These are phyloP conservation scores for Porites rus DNA, from an alignment of 92 coral and sea anemone species.

Conservation along the genomic window DNA sequence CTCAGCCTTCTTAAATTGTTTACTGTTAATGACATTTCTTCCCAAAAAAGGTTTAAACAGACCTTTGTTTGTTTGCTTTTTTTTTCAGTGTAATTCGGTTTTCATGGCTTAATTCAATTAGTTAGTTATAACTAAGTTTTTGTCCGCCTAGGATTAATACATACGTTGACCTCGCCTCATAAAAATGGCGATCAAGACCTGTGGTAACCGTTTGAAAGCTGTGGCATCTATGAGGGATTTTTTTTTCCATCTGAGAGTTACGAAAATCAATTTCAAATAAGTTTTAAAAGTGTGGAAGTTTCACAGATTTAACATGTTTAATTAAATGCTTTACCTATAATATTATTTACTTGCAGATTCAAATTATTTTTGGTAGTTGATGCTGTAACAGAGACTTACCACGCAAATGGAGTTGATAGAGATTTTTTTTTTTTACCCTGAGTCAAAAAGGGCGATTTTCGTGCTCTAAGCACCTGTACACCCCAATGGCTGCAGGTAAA, in stretches of 20 bases:
- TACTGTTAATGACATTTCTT: neutral
- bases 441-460: conserved; percentile 12
- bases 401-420: conserved; percentile 1
- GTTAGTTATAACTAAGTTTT: neutral
- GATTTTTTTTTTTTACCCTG: neutral
- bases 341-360: no score
- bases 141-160: neutral
- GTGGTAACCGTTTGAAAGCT: neutral
- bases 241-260: neutral
- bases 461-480: conserved; percentile 39
- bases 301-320: neutral
- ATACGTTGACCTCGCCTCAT: neutral
- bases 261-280: no score
- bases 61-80: neutral
- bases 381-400: neutral
- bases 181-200: neutral
- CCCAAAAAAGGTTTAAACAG: neutral
- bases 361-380: no score
- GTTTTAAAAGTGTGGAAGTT: neutral
- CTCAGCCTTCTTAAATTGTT: neutral
- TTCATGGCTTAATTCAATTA: neutral
- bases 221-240: neutral
- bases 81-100: neutral
- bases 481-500: conserved; percentile 14
- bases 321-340: no score